phyloP scores from a whole-genome alignment of 2,797 vertebrate genomes.

The Parauchenoglanis punctatus region DNA sequence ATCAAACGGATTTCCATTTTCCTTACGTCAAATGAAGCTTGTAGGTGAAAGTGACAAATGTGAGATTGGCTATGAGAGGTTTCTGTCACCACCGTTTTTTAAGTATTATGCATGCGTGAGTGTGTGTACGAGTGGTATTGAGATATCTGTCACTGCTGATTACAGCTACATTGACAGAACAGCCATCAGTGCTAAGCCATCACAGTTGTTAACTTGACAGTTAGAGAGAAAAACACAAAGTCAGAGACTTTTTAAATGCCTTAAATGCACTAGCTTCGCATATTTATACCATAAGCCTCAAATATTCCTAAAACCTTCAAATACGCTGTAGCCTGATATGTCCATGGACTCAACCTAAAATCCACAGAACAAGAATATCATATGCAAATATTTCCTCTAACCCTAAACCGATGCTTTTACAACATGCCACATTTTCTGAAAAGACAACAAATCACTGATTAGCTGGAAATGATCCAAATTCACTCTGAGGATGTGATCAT shows the following conservation, averaged over 20 bases:
- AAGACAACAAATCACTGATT: neutral
- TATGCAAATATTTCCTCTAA: neutral
- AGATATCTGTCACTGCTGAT: slow-evolving; percentile 35
- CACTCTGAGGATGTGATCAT: neutral
- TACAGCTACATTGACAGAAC: slow-evolving; percentile 10
- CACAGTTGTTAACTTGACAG: neutral
- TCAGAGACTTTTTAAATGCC: neutral
- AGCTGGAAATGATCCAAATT: neutral
- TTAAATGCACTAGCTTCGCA: neutral
- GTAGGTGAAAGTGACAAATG: slow-evolving; percentile 35
- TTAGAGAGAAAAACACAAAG: slow-evolving; percentile 9
- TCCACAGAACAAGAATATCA: neutral
- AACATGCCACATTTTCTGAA: neutral
- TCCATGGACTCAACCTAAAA: neutral
- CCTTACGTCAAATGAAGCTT: slow-evolving; percentile 46
- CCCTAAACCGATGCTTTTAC: neutral
- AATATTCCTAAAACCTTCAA: neutral
- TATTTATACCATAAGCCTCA: neutral
- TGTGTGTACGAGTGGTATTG: slow-evolving; percentile 23
- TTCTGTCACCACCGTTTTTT: slow-evolving; percentile 51
- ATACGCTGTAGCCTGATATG: neutral
- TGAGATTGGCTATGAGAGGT: slow-evolving; percentile 53
- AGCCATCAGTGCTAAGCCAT: slow-evolving; percentile 6
- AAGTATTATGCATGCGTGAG: slow-evolving; percentile 53
- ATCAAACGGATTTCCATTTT: slow-evolving; percentile 19